phyloP scores from a whole-genome alignment of 2,888 invertebrate species.

The Drosophila histrio region DNA sequence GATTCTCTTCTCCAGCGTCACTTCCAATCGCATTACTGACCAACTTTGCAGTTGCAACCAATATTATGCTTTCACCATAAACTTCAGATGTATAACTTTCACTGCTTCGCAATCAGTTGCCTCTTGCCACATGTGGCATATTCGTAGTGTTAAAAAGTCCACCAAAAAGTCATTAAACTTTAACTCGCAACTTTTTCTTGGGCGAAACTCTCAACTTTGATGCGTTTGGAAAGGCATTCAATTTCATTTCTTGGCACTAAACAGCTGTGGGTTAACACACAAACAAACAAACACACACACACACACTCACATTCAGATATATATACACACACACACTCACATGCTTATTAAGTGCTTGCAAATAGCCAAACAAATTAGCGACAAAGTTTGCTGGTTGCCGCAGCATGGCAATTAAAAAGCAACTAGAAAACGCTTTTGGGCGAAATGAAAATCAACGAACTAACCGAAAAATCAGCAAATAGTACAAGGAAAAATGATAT shows the following conservation, averaged over 20 bases:
- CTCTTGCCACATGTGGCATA: constrained; percentile 14
- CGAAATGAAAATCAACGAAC: constrained; percentile 24
- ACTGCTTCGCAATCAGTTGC: constrained; percentile 14
- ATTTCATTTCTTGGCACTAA: constrained; percentile 60
- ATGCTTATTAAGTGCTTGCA: constrained; percentile 27
- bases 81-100: constrained; percentile 17
- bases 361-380: constrained; percentile 75
- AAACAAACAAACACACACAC: not conserved
- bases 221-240: constrained; percentile 49
- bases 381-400: constrained; percentile 52
- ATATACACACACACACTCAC: not conserved
- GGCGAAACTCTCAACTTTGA: constrained; percentile 47
- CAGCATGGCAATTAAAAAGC: constrained; percentile 65
- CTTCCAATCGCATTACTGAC: not conserved
- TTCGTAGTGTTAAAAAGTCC: constrained; percentile 18
- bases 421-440: constrained; percentile 27
- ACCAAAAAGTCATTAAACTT: constrained; percentile 52
- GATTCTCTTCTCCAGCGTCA: not conserved
- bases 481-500: not conserved
- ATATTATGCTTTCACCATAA: not conserved
- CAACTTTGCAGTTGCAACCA: not conserved
- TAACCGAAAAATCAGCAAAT: constrained; percentile 12
- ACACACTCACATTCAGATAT: too few relatives aligned
- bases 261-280: constrained; percentile 32
- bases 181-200: constrained; percentile 36